These are phyloP conservation scores for Nothura maculosa DNA, from an alignment of 2,797 vertebrate species.

Conservation along the genomic window DNA sequence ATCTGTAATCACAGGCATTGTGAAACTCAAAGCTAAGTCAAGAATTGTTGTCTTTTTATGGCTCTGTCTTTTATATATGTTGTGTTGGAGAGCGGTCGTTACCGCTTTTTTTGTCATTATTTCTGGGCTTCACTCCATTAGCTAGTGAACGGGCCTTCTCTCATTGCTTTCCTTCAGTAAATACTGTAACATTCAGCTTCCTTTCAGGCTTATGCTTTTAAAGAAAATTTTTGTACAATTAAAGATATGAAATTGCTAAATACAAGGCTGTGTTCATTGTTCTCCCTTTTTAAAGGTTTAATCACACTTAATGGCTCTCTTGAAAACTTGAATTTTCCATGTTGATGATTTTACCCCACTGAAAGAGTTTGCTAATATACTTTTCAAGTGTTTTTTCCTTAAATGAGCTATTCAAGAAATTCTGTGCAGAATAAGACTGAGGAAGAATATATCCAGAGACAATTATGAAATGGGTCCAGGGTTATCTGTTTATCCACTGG, in stretches of 20 bases:
- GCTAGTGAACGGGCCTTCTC: conserved; percentile 77
- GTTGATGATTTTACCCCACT: conserved; percentile 81
- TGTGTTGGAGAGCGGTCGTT: conserved; percentile 80
- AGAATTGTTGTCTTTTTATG: conserved; percentile 84
- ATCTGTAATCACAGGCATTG: conserved; percentile 82
- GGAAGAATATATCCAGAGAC: conserved; percentile 71
- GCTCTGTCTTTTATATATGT: conserved; percentile 73
- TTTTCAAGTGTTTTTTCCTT: conserved; percentile 82
- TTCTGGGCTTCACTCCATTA: conserved; percentile 85
- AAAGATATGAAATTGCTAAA: conserved; percentile 87
- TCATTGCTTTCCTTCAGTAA: conserved; percentile 78
- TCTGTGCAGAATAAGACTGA: conserved; percentile 75
- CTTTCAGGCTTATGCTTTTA: conserved; percentile 86
- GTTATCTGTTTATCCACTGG: conserved; percentile 23
- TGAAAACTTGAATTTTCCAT: conserved; percentile 86
- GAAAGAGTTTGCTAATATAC: conserved; percentile 87
- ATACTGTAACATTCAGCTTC: conserved; percentile 80
- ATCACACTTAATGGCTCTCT: conserved; percentile 87
- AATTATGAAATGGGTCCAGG: conserved; percentile 71
- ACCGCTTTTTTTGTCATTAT: conserved; percentile 79
- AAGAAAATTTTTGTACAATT: conserved; percentile 87
- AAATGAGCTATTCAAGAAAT: conserved; percentile 85
- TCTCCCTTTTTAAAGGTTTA: conserved; percentile 85
- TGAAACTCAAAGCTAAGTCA: conserved; percentile 83
- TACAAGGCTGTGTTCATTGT: conserved; percentile 82